A percentile compares a stretch with the other conserved stretches of the same genome.
These are phyloP conservation scores for Psammodynastes pulverulentus DNA, from an alignment of 2,113 vertebrate genomes.

Conservation along the genomic window DNA sequence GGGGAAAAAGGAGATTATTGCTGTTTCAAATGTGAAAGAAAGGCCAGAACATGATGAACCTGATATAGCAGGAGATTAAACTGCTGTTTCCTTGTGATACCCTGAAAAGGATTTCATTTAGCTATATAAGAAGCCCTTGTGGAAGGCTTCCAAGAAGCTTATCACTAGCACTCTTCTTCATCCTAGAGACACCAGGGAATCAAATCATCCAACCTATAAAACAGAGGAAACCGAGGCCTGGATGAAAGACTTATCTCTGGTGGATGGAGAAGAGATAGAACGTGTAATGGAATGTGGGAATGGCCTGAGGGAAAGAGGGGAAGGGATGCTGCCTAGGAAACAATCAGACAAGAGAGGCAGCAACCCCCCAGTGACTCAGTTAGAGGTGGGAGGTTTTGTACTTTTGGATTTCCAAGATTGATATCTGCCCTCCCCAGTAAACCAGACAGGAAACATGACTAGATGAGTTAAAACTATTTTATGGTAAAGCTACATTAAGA, in stretches of 20 bases:
- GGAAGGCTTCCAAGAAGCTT: background rate
- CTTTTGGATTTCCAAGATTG: background rate
- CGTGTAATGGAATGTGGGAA: background rate
- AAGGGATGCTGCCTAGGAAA: background rate
- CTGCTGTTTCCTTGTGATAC: background rate
- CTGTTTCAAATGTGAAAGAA: background rate
- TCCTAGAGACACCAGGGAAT: background rate
- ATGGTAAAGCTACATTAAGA: background rate
- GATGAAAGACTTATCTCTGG: background rate
- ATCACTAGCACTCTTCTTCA: background rate
- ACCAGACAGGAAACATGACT: background rate
- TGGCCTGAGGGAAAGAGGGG: background rate
- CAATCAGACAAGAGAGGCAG: background rate
- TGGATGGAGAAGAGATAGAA: background rate
- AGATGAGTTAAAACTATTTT: background rate
- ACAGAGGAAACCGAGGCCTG: background rate
- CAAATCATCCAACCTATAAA: background rate
- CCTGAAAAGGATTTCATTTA: background rate
- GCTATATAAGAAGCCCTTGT: background rate
- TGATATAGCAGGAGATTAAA: background rate
- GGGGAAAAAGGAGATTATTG: background rate
- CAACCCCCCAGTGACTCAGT: background rate
- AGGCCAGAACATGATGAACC: background rate
- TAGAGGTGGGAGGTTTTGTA: background rate
- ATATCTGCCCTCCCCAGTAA: background rate